Evolutionary conservation across 2,113 vertebrate genomes (phyloP).

Genomic region (Corythaixoides concolor): DNA sequence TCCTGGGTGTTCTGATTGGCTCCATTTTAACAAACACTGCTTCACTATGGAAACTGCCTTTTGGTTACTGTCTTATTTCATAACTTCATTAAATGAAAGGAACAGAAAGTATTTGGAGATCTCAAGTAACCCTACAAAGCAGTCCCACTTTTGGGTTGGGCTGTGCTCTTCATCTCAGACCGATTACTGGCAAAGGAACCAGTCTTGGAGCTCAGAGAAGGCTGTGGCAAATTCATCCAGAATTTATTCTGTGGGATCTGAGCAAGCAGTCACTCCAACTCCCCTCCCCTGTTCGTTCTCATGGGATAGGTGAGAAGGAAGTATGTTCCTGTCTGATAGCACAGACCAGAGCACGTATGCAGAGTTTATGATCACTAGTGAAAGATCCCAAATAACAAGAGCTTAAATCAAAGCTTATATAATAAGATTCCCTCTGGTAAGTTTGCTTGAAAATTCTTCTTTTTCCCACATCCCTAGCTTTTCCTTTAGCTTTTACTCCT

Average conservation of each 20-base stretch:
- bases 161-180: not conserved
- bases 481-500: not conserved
- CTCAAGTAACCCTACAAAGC: not conserved
- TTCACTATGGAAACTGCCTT: not conserved
- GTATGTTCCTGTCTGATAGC: not conserved
- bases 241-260: not conserved
- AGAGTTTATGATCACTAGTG: not conserved
- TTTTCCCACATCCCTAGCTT: not conserved
- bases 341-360: not conserved
- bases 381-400: not conserved
- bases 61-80: not conserved
- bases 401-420: accelerated
- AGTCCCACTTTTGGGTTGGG: not conserved
- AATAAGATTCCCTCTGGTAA: not conserved
- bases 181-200: not conserved
- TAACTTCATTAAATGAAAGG: not conserved
- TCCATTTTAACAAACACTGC: not conserved
- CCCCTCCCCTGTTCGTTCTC: not conserved
- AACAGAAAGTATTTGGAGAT: not conserved
- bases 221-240: not conserved
- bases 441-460: not conserved
- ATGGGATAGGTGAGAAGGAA: not conserved
- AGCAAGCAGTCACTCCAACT: not conserved
- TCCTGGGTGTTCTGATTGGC: not conserved
- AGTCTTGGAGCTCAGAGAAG: not conserved